Base-by-base conservation (phyloP, 1,140 invertebrate species). In the Saccostrea echinata region DNA sequence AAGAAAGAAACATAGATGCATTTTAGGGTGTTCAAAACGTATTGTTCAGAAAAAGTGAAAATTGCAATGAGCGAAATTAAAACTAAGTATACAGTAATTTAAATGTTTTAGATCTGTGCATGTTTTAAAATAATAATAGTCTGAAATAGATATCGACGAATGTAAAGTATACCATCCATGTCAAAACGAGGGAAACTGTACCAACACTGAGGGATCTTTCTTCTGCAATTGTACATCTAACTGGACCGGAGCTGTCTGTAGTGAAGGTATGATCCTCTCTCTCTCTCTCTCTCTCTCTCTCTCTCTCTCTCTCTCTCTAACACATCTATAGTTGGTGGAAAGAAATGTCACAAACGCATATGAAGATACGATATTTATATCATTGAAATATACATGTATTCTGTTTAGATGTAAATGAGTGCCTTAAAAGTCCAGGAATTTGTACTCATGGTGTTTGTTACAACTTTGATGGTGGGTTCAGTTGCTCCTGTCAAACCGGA, bases 341-440 rank as follows among this genome's bases (percentile, higher is more conserved):
- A n/a, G n/a, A n/a, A n/a, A n/a, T n/a, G n/a, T n/a, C n/a, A n/a
- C n/a, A n/a, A n/a, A n/a, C n/a, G n/a, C n/a, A n/a, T n/a, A n/a
- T 55, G 11, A 16, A 13, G 18, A 13, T 55, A 13, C 18, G 53
- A 11, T 16, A 9, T 55, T 55, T 1, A 55, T 55, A 11, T 55
- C 11, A 13, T 55, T 55, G 64, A n/a, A n/a, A n/a, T 68, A 24
- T 0, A 0, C 3, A 8, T 27, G 11, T 24, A 68, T 68, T 68
- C n/a, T 27, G 27, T 43, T 33, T 33, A 81, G 80, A 81, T 81
- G 43, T 81, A 13, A 81, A 81, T 81, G 80, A 81, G 21, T 81
- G 80, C 16, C 3, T 4, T 35, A n/a, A 43, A 81, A n/a, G 4
- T 43, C 80, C 80, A 3, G 80, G 33, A 52, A 51, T 81, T n/a